phyloP scores from a whole-genome alignment of 2,797 vertebrate genomes.

The Tokudaia muenninki region DNA sequence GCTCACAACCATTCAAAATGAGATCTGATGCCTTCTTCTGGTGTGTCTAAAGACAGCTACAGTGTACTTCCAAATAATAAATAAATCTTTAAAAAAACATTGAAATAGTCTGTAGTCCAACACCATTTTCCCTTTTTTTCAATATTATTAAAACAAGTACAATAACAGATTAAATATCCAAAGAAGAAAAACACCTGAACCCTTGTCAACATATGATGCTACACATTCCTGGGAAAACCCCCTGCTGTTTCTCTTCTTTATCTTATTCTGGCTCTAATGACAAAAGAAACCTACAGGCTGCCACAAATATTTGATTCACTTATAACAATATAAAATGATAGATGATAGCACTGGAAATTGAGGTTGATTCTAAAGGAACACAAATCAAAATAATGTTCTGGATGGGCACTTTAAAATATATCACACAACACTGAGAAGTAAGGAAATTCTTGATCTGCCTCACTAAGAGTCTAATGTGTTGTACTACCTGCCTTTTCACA shows the following conservation, averaged over 20 bases:
- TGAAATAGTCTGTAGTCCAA: background rate
- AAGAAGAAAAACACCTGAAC: background rate
- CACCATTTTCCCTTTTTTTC: background rate
- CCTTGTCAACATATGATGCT: background rate
- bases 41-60: no score
- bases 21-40: no score
- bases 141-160: constrained; percentile 39
- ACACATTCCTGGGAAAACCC: background rate
- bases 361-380: constrained; percentile 64
- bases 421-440: constrained; percentile 46
- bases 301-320: constrained; percentile 69
- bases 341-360: constrained; percentile 72
- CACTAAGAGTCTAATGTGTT: constrained; percentile 5
- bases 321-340: constrained; percentile 59
- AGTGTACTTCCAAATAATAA: no score
- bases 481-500: background rate
- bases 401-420: constrained; percentile 47
- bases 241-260: background rate
- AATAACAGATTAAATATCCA: background rate
- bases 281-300: constrained; percentile 64
- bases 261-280: constrained; percentile 44
- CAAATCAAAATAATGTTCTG: constrained; percentile 72
- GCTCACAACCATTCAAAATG: no score
- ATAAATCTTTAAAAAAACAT: background rate
- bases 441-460: constrained; percentile 50